These are phyloP conservation scores for Brachyhypopomus gauderio DNA, from an alignment of 2,113 vertebrate genomes.

Conservation along the genomic window DNA sequence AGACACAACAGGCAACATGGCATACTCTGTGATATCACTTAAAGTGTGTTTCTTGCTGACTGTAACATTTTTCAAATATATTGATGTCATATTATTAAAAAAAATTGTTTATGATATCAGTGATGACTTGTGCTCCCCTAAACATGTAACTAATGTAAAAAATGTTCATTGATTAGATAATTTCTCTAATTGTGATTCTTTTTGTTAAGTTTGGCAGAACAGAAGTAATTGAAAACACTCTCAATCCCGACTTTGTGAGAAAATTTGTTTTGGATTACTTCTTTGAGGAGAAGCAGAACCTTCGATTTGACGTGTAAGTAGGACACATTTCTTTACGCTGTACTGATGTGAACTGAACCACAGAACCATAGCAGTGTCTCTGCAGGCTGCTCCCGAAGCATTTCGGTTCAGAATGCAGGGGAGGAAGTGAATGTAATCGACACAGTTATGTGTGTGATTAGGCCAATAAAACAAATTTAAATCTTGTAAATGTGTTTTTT, in stretches of 20 bases:
- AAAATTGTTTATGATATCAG: too few species aligned
- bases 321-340: not conserved
- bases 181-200: not conserved
- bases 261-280: conserved; percentile 97
- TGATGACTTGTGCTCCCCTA: not conserved
- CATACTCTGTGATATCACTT: not conserved
- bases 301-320: conserved; percentile 96
- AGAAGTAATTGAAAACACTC: conserved; percentile 94
- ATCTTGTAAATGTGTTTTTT: too few species aligned
- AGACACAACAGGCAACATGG: too few species aligned
- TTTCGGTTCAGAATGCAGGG: too few species aligned
- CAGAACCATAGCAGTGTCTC: too few species aligned
- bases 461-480: too few species aligned
- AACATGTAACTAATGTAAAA: not conserved
- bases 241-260: conserved; percentile 95
- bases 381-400: too few species aligned
- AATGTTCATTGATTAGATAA: not conserved
- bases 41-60: not conserved
- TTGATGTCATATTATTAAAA: too few species aligned
- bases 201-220: conserved; percentile 87
- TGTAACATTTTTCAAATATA: not conserved
- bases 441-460: too few species aligned
- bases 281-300: conserved; percentile 96
- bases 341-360: too few species aligned
- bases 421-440: too few species aligned